Conservation (phyloP, 2,113 vertebrate genomes). For the Equus quagga region DNA sequence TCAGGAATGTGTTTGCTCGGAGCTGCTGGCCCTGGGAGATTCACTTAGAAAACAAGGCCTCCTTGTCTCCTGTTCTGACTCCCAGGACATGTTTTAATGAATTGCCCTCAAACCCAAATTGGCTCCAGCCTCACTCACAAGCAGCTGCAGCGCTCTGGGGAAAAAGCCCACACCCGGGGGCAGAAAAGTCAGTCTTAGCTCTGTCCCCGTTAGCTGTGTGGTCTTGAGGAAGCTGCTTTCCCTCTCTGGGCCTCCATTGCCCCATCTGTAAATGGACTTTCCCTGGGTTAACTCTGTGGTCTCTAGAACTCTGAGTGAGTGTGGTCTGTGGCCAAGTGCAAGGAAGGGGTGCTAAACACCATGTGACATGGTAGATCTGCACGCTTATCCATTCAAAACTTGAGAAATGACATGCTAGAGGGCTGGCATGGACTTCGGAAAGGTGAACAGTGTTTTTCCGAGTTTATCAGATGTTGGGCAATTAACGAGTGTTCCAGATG, state of each 20-base stretch:
- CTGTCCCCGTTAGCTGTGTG: neutral
- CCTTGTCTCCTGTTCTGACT: conserved; percentile 54
- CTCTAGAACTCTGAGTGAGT: neutral
- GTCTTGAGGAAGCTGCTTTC: neutral
- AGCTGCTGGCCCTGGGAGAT: neutral
- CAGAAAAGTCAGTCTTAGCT: neutral
- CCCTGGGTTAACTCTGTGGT: neutral
- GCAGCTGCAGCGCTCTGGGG: neutral
- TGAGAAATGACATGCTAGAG: neutral
- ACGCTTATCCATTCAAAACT: neutral
- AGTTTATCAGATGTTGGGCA: neutral
- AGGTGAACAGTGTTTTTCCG: neutral
- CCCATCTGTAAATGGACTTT: neutral
- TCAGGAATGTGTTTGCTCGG: conserved; percentile 74
- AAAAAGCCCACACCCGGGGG: neutral
- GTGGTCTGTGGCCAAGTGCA: neutral
- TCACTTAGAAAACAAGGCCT: conserved; percentile 64
- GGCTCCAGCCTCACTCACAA: neutral
- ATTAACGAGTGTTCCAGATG: neutral
- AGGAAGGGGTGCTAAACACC: neutral
- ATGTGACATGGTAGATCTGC: fast-evolving
- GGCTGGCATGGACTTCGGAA: neutral
- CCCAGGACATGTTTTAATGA: neutral
- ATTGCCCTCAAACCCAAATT: neutral
- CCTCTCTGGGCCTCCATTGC: neutral